Evolutionary conservation across 1,140 invertebrate genomes (phyloP).

Genomic region (Drosophila melanogaster): DNA sequence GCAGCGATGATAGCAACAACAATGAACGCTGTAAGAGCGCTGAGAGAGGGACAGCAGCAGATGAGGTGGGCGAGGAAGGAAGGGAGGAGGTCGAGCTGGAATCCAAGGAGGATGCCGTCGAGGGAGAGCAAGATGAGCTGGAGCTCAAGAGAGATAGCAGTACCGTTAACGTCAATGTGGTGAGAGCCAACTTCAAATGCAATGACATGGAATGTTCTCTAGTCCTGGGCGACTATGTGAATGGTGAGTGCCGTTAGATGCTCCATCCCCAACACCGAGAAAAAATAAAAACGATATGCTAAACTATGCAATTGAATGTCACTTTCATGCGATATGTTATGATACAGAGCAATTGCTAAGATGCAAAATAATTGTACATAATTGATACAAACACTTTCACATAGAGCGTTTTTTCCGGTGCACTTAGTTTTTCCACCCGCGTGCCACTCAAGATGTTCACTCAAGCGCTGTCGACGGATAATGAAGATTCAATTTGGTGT

Average conservation of each 20-base stretch:
- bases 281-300: background rate
- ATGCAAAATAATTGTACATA: no score
- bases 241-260: constrained; percentile 48
- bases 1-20: constrained; percentile 35
- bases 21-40: background rate
- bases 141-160: constrained; percentile 24
- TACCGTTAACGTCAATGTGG: constrained; percentile 49
- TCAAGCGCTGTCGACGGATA: constrained; percentile 29
- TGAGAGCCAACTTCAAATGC: constrained; percentile 63
- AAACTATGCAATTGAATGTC: background rate
- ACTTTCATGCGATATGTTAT: background rate
- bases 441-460: constrained; percentile 23
- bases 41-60: constrained; percentile 1
- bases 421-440: background rate
- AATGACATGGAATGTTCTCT: constrained; percentile 67
- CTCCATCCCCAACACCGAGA: background rate
- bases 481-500: constrained; percentile 44
- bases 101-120: background rate
- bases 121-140: constrained; percentile 4
- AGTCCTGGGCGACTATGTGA: constrained; percentile 59
- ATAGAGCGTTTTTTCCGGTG: background rate
- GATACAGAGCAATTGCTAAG: no score
- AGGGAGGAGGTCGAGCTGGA: constrained; percentile 2
- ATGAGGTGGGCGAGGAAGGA: background rate
- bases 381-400: background rate